Evolutionary conservation across 1,140 invertebrate genomes (phyloP), one percentile per base, ranked within the genome.

Genomic region (Ceratina japonica): DNA sequence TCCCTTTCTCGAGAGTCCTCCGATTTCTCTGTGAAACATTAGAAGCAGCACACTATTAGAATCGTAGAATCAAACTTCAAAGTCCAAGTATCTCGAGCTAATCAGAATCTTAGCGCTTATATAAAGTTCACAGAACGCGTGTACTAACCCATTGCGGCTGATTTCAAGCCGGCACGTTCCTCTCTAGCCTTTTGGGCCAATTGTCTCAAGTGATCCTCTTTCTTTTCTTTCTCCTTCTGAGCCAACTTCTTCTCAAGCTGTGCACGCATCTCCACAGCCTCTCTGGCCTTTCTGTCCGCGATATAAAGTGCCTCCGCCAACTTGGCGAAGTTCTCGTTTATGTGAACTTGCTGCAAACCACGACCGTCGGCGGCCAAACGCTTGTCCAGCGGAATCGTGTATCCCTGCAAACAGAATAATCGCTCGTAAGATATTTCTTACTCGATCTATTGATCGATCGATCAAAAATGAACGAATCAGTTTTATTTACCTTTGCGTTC

Each of bases 281-380:
- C 98, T 75, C 98, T 93, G 0, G 98, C 98, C 93, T 99, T 99
- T 91, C 99, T 95, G 90, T 99, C 99, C 44, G 99, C 98, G 87
- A 99, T 99, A 89, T 99, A 99, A 20, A 99, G 91, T 7, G 99
- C 97, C 92, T 99, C 99, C 0, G 99, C 97, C 52, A 99, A 93
- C 91, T 99, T 99, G 0, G 98, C 98, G 93, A 99, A 99, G 90
- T 99, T 99, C 92, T 99, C 99, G 90, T 99, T 99, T 70, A 99
- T 98, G 88, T 99, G 99, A 20, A 97, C 96, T 90, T 98, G 98
- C 88, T 99, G 99, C 0, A 99, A 93, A 13, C 99, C 99, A 64
- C 99, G 94, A 0, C 99, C 99, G 93, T 99, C 99, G 16, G 99
- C 98, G 2, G 99, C 99, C 83, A 99, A 93, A 86, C 99, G 95